Conservation (phyloP, 2,113 vertebrate genomes). For the Rhizomys pruinosus region DNA sequence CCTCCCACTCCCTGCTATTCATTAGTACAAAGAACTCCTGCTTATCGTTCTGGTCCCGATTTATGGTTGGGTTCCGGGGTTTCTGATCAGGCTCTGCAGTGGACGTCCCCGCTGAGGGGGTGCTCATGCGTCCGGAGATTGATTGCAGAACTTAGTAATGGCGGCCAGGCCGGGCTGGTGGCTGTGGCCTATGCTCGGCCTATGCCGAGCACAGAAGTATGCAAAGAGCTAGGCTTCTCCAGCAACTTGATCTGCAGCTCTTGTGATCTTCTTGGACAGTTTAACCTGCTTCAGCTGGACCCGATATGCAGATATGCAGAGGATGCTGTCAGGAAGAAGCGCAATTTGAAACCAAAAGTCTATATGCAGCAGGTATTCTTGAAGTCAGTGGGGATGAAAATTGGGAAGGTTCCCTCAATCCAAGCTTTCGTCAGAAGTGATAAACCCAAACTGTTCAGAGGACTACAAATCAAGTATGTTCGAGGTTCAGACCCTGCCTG, state of each 20-base stretch:
- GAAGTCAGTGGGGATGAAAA: no score
- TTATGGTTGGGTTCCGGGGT: slow-evolving; percentile 59
- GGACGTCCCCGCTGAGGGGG: slow-evolving; percentile 49
- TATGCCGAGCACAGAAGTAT: slow-evolving; percentile 91
- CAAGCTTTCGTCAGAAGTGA: slow-evolving; percentile 40
- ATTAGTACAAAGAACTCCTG: slow-evolving; percentile 32
- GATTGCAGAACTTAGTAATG: neutral
- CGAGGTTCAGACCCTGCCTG: slow-evolving; percentile 98
- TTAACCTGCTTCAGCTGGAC: slow-evolving; percentile 92
- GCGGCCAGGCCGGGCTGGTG: accelerated
- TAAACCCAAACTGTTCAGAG: no score
- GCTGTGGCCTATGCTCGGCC: neutral
- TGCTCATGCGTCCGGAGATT: neutral
- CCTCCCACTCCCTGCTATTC: neutral
- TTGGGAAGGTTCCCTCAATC: neutral
- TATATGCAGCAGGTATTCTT: no score
- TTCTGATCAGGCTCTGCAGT: slow-evolving; percentile 57
- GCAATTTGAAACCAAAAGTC: slow-evolving; percentile 95
- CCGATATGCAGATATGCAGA: slow-evolving; percentile 91
- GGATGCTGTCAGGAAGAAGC: slow-evolving; percentile 98
- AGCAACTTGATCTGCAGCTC: slow-evolving; percentile 98
- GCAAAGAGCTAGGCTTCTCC: slow-evolving; percentile 97
- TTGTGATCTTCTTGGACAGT: slow-evolving; percentile 96
- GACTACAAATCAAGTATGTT: no score
- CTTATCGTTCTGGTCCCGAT: neutral